Base-by-base conservation (phyloP, 2,888 invertebrate species). In the Hedya salicella region DNA sequence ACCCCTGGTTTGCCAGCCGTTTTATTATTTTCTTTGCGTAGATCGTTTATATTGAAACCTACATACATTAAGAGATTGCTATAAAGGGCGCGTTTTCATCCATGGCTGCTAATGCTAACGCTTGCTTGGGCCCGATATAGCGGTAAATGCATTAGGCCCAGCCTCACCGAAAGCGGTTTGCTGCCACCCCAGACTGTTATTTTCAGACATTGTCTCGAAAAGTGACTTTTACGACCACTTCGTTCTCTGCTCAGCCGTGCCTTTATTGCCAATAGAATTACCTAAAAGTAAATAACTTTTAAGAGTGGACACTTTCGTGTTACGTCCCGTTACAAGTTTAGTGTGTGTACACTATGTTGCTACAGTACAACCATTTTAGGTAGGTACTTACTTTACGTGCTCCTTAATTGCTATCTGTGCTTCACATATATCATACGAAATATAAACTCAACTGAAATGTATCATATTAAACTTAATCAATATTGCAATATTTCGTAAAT, bases 161-260 rank as follows among this genome's bases (percentile, higher is more conserved):
- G 59, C 21, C 54, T 61, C 60, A 54, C 66, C 30, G 49, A 61
- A 61, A 66, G 66, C 61, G 66, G 60, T 61, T 54, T 60, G 66
- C 19, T 54, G 66, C 54, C 49, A 61, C 61, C 61, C 65, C 49
- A 16, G 66, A 54, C 53, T 66, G 66, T 61, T 66, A 66, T 66
- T 66, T 66, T 54, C 66, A 61, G 72, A 75, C 78, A 81, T 77
- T 79, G 80, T 78, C 75, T 75, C 73, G 72, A 73, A 71, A 72
- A 74, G 70, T 75, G 70, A 75, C 75, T 77, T 79, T 84, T 85
- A 85, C 76, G 80, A 80, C 70, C 78, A 77, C 75, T 80, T 75
- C 61, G 71, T 68, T 73, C 69, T 70, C 71, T 71, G 71, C 72
- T 74, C 73, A 78, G 80, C 79, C 73, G 73, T 76, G 74, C 68